Evolutionary conservation across 2,113 vertebrate genomes (phyloP), one percentile per base, ranked within the genome.

Genomic region (Rhegmatorhina hoffmannsi): DNA sequence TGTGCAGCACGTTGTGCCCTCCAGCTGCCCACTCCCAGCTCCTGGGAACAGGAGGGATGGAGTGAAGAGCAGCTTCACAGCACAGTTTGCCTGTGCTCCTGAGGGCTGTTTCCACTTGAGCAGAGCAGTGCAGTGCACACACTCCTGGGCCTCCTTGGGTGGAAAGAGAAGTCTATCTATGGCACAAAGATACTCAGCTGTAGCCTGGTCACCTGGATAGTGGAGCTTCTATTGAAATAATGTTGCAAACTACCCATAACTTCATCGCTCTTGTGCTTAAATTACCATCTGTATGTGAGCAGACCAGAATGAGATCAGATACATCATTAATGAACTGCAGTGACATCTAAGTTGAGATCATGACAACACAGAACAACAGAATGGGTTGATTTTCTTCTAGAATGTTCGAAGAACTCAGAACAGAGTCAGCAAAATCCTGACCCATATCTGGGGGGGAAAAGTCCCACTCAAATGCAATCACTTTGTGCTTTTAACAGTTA

Each of bases 1-100:
- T 46, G 36, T 38, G 47, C 59, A 89, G 50, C 31, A 70, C 15
- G 43, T 11, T 29, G 47, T 77, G 63, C 73, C 43, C 83, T 58
- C 47, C 68, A 90, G 40, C 40, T 44, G 9, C 46, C 8, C 67
- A 14, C 70, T 43, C 79, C 40, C 33, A 38, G 12, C 52, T 81
- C 76, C 59, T 25, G 50, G 55, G 58, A 74, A 46, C 56, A 50
- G 79, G 49, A 90, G 72, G 75, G 87, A 55, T 20, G 34, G 25
- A 73, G n/a, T 1, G 24, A 58, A 77, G 23, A 80, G 2, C 79
- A 64, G 10, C 72, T 92, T 88, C 76, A 84, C 93, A 93, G 90
- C 50, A 58, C 29, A 52, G 29, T 26, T 31, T 66, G 59, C 11
- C 34, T 17, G 3, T 4, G 3, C 44, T 38, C 47, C 90, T 36